These are phyloP conservation scores for Hycleus phaleratus DNA, from an alignment of 1,140 invertebrate genomes.

Conservation along the genomic window DNA sequence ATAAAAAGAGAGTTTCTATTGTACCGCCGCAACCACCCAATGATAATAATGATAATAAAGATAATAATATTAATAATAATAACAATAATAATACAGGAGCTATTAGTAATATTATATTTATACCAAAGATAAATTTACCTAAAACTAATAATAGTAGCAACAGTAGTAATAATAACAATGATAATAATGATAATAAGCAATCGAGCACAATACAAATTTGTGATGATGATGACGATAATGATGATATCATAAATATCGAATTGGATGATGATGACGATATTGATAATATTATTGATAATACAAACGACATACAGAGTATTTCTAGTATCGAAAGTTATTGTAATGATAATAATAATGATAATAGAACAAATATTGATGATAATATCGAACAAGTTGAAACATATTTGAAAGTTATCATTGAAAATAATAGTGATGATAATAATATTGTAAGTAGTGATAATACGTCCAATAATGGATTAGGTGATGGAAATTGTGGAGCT, in stretches of 20 bases:
- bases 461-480: conserved; percentile 4
- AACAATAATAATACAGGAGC: not conserved
- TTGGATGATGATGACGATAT: conserved; percentile 34
- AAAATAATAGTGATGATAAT: conserved; percentile 14
- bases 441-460: conserved; percentile 30
- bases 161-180: not conserved
- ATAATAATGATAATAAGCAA: conserved; percentile 3
- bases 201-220: not conserved
- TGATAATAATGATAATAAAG: conserved; percentile 33
- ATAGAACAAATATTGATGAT: conserved; percentile 12
- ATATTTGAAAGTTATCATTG: conserved; percentile 33
- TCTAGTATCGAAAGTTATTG: conserved; percentile 36
- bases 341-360: conserved; percentile 14
- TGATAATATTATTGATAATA: conserved; percentile 38
- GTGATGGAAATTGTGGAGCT: not conserved
- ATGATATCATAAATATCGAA: conserved; percentile 40
- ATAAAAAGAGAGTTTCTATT: conserved; percentile 39
- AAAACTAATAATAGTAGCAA: not conserved
- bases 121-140: not conserved
- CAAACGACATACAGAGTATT: conserved; percentile 40
- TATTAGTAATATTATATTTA: no score
- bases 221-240: conserved; percentile 27
- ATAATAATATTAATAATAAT: not conserved
- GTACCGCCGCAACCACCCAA: conserved; percentile 32
- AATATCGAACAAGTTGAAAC: conserved; percentile 21